Percentiles rank a stretch among this genome's conserved stretches.
Evolutionary conservation across 2,113 vertebrate species (phyloP).

Genomic region (Ptilorrhoa leucosticta): DNA sequence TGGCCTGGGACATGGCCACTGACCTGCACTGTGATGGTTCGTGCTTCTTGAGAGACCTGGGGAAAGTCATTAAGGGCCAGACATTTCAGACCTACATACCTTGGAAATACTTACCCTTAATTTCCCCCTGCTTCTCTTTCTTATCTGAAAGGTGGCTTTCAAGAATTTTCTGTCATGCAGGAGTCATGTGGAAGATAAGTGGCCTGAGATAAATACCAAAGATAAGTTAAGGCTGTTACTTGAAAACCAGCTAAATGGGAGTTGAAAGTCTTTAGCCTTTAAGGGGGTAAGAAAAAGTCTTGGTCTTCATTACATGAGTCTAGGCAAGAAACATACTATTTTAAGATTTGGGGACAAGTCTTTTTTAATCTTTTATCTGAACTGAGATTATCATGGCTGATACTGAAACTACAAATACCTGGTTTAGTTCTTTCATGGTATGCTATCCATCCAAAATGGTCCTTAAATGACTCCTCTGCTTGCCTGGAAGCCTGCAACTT

Average conservation of each 20-base stretch:
- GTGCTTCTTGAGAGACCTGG: neutral
- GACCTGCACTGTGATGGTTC: neutral
- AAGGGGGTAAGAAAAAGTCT: neutral
- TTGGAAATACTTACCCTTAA: neutral
- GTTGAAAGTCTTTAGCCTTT: neutral
- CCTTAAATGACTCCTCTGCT: neutral
- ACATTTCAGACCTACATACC: neutral
- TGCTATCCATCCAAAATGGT: neutral
- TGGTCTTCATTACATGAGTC: neutral
- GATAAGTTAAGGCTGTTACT: neutral
- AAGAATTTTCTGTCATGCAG: neutral
- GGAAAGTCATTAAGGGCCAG: neutral
- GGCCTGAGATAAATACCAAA: neutral
- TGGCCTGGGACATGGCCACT: accelerated
- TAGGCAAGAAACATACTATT: neutral
- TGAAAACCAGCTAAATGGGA: neutral
- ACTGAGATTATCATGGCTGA: neutral
- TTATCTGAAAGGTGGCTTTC: neutral
- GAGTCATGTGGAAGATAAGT: neutral
- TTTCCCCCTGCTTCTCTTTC: neutral
- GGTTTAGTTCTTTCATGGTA: neutral
- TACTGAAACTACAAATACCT: neutral
- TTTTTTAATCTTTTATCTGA: neutral
- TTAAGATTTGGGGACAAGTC: neutral
- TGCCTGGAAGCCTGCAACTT: neutral